A percentile compares a stretch with the other conserved stretches of the same genome.
Evolutionary conservation across 1,140 invertebrate species (phyloP).

Genomic region (Callitettix versicolor): DNA sequence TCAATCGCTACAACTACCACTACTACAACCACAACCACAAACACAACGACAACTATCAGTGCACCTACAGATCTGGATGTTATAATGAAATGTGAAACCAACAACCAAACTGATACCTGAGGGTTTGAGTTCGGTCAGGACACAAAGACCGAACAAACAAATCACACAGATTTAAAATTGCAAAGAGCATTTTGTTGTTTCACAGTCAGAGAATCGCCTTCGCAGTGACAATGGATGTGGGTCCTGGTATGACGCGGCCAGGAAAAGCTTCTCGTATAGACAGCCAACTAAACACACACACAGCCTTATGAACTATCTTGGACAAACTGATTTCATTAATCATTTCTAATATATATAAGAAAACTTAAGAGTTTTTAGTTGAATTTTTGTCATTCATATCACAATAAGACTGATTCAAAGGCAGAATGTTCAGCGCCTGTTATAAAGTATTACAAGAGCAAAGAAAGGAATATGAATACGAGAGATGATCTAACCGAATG

Average conservation of each 20-base stretch:
- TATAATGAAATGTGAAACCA: slow-evolving; percentile 21
- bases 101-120: slow-evolving; percentile 24
- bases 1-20: background rate
- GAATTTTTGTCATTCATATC: background rate
- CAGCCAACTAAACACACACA: background rate
- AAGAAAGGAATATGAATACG: too few species aligned
- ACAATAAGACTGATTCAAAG: background rate
- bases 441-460: too few species aligned
- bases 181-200: slow-evolving; percentile 23
- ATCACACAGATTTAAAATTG: slow-evolving; percentile 12
- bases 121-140: slow-evolving; percentile 28
- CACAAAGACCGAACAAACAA: slow-evolving; percentile 17
- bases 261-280: background rate
- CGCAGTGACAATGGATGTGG: slow-evolving; percentile 4
- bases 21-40: background rate
- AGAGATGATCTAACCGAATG: too few species aligned
- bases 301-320: background rate
- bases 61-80: slow-evolving; percentile 12
- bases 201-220: slow-evolving; percentile 8
- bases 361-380: slow-evolving; percentile 5
- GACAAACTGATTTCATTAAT: background rate
- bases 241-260: background rate
- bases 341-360: background rate
- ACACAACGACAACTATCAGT: background rate
- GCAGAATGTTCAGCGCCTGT: too few species aligned